These are phyloP conservation scores for Zaprionus lachaisei DNA, from an alignment of 1,140 invertebrate species.

Conservation along the genomic window DNA sequence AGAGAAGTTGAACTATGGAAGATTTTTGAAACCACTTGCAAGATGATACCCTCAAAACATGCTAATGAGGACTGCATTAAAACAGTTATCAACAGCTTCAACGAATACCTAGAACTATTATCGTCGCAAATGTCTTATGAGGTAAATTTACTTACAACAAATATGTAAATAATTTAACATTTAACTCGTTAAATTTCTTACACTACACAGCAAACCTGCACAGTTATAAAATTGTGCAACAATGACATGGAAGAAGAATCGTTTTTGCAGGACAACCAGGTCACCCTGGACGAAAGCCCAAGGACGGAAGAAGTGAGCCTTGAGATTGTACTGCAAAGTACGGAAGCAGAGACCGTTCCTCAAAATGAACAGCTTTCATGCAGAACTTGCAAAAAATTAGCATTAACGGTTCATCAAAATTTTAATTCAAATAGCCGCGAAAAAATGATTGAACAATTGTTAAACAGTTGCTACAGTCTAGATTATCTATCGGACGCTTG, in stretches of 20 bases:
- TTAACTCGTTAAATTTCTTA: neutral
- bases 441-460: neutral
- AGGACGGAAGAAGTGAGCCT: too few relatives aligned
- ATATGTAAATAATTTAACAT: neutral
- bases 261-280: neutral
- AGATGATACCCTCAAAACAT: neutral
- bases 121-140: neutral
- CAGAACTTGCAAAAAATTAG: constrained; percentile 9
- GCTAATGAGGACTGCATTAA: neutral
- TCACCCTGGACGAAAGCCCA: neutral
- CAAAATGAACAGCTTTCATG: constrained; percentile 13
- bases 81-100: neutral
- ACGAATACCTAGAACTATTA: neutral
- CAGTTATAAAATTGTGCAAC: constrained; percentile 8
- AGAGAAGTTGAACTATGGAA: neutral
- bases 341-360: neutral
- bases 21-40: neutral
- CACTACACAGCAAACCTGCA: constrained; percentile 21
- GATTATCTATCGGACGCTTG: constrained; percentile 8
- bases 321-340: neutral
- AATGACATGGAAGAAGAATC: neutral
- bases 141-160: neutral
- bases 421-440: neutral
- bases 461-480: constrained; percentile 6
- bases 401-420: neutral